phyloP scores from a whole-genome alignment of 2,888 invertebrate species.

The Nebria salina region DNA sequence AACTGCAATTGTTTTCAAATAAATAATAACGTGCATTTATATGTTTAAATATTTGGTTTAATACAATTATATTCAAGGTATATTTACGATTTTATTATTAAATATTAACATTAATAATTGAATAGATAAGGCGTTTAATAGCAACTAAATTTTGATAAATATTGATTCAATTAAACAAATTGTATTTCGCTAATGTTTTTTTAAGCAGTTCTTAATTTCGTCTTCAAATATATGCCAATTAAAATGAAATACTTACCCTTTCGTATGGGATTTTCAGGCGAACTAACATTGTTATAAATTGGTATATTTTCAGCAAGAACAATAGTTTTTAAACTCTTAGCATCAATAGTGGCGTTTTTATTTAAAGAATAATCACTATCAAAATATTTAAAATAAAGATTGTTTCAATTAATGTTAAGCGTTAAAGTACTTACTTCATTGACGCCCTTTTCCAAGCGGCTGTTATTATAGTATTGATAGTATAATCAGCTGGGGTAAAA shows the following conservation, averaged over 20 bases:
- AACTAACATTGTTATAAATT: conserved; percentile 88
- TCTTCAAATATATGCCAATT: neutral
- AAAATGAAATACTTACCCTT: conserved; percentile 70
- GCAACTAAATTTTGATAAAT: too few species aligned
- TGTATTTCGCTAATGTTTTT: too few species aligned
- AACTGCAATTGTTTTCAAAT: neutral
- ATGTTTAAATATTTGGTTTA: neutral
- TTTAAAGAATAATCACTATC: neutral
- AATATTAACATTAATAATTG: too few species aligned
- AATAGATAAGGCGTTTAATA: too few species aligned
- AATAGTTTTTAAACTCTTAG: conserved; percentile 46
- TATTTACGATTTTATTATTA: neutral
- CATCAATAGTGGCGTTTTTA: neutral
- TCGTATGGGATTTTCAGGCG: conserved; percentile 80
- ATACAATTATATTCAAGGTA: too few species aligned
- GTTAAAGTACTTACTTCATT: neutral
- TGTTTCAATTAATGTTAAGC: neutral
- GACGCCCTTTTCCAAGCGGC: neutral
- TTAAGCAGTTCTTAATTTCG: neutral
- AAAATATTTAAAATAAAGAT: neutral
- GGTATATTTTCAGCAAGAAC: conserved; percentile 63
- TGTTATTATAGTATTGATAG: conserved; percentile 7
- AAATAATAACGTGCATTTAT: too few species aligned
- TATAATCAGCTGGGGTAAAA: conserved; percentile 7
- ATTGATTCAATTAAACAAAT: too few species aligned